Conservation (phyloP, 2,113 vertebrate genomes). For the Hippoglossus stenolepis region DNA sequence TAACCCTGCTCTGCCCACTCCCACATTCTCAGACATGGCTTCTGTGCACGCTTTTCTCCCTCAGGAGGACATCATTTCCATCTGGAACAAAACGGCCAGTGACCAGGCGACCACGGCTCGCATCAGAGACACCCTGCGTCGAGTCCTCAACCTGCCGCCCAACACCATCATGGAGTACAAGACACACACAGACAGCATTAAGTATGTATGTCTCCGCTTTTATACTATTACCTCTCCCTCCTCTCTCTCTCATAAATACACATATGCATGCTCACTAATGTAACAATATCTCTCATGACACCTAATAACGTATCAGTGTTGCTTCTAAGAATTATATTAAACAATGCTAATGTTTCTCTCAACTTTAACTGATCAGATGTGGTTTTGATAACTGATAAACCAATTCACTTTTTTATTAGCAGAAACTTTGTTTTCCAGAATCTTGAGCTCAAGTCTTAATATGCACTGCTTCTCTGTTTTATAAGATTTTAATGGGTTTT, state of each 20-base stretch:
- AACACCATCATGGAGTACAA: slow-evolving; percentile 90
- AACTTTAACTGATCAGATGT: not conserved
- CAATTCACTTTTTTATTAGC: too few species aligned
- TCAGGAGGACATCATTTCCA: slow-evolving; percentile 88
- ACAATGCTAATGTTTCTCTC: not conserved
- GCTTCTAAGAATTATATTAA: not conserved
- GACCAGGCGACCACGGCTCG: slow-evolving; percentile 86
- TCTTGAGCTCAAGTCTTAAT: not conserved
- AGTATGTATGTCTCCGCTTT: slow-evolving; percentile 81
- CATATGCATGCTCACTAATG: slow-evolving; percentile 23
- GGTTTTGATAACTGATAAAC: not conserved
- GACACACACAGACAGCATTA: slow-evolving; percentile 88
- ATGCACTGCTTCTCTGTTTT: not conserved
- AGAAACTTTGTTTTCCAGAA: not conserved
- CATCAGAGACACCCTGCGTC: slow-evolving; percentile 86
- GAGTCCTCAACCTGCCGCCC: slow-evolving; percentile 87
- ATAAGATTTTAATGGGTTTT: too few species aligned
- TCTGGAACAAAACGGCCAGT: slow-evolving; percentile 88
- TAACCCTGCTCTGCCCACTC: not conserved
- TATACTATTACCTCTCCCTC: slow-evolving; percentile 32
- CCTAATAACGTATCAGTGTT: not conserved
- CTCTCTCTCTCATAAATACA: slow-evolving; percentile 14
- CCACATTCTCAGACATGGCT: slow-evolving; percentile 44
- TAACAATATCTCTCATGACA: not conserved
- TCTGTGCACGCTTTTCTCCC: slow-evolving; percentile 15